Percentiles rank a stretch among this genome's conserved stretches.
These are phyloP conservation scores for Anisognathus igniventris DNA, from an alignment of 2,797 vertebrate species.

Conservation along the genomic window DNA sequence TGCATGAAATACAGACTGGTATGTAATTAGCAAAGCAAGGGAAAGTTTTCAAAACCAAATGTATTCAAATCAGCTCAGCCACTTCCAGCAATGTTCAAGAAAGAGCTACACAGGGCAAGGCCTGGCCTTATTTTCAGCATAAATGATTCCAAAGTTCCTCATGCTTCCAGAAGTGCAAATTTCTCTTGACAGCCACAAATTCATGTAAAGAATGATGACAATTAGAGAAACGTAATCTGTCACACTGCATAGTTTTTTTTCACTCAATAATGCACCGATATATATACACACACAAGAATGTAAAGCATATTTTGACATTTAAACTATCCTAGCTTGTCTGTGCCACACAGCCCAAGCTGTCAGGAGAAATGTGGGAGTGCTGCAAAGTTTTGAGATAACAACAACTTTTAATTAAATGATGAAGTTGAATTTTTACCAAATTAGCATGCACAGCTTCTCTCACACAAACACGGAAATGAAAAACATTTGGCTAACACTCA, in stretches of 20 bases:
- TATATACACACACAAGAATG: constrained; percentile 24
- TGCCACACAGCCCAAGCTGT: constrained; percentile 30
- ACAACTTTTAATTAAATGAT: constrained; percentile 40
- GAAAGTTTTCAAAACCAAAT: neutral
- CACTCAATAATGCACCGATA: constrained; percentile 8
- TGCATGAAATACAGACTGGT: neutral
- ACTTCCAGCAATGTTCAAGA: neutral
- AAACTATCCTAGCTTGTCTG: constrained; percentile 17
- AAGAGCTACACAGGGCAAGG: neutral
- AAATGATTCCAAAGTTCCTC: neutral
- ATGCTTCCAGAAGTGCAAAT: neutral
- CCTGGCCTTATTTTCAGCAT: neutral
- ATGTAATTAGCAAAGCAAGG: neutral
- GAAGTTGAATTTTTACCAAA: constrained; percentile 8
- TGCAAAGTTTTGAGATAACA: constrained; percentile 33
- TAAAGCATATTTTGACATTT: constrained; percentile 55
- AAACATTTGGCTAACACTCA: constrained; percentile 4
- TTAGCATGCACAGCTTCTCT: neutral
- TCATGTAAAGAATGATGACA: neutral
- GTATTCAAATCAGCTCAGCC: neutral
- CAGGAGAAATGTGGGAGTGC: constrained; percentile 24
- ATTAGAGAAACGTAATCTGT: constrained; percentile 28
- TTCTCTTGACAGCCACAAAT: constrained; percentile 21
- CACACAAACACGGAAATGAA: neutral
- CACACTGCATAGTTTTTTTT: neutral